Evolutionary conservation across 2,888 invertebrate genomes (phyloP), one percentile per base, ranked within the genome.

Genomic region (Glaucopsyche alexis): DNA sequence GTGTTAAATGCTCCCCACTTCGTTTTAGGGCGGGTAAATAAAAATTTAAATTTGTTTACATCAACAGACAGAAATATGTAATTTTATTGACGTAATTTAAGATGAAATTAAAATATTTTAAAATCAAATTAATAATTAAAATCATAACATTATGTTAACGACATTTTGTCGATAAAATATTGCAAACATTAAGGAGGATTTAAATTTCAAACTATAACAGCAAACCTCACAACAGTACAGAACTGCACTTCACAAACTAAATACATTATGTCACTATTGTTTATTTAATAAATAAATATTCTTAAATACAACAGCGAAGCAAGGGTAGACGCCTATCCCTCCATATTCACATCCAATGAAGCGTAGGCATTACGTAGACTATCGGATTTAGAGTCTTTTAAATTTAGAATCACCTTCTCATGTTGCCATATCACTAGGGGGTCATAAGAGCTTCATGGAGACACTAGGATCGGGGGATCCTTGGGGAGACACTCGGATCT

Each of bases 371-470:
- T n/a, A n/a, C n/a, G 19, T 19, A 19, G 49, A 14, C 49, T 69
- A 69, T 69, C 49, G 69, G 69, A 49, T 69, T 69, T 29, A 69
- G 47, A 47, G 69, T 69, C 69, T 86, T 86, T 89, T 73, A 80
- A 85, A 81, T 85, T 83, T 88, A 84, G 83, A 77, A 92, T 92
- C 93, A 87, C 93, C 93, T 87, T 87, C 89, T 91, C 92, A 92
- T 90, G 91, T 88, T 86, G 82, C 81, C 79, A 78, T 75, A 75
- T 74, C 86, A 85, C 84, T 82, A 79, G 81, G 83, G 82, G 83
- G 82, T 83, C 80, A 80, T 81, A 84, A 72, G 72, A 83, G 81
- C 82, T 76, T 74, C 70, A 71, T 72, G 73, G 81, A 52, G 83
- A 81, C 81, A 79, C 77, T 79, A 79, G 74, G 80, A 81, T 67